These are phyloP conservation scores for Tragelaphus strepsiceros DNA, from an alignment of 2,113 vertebrate species.

Conservation along the genomic window DNA sequence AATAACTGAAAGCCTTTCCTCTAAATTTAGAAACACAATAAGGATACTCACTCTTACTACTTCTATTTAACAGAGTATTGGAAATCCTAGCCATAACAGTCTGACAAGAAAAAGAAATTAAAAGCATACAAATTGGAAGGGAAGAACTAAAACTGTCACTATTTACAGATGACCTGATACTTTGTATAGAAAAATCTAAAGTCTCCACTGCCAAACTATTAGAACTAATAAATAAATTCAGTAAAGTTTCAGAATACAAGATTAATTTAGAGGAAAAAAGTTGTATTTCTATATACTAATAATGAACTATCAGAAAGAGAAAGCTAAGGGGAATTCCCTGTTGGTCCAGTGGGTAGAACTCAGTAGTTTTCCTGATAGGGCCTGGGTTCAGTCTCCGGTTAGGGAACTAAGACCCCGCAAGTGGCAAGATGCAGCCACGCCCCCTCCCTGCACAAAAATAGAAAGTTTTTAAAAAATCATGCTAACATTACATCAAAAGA, in stretches of 20 bases:
- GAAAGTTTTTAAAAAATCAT: background rate
- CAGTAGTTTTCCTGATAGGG: background rate
- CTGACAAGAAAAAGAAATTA: background rate
- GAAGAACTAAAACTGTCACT: background rate
- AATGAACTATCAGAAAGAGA: background rate
- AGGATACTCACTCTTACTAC: background rate
- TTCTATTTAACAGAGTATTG: background rate
- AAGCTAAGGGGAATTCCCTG: background rate
- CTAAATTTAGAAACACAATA: background rate
- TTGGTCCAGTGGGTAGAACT: background rate
- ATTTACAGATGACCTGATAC: background rate
- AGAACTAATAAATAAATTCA: background rate
- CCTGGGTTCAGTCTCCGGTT: background rate
- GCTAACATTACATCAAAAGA: background rate
- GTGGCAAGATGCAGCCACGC: background rate
- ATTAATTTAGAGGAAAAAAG: background rate
- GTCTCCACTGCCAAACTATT: background rate
- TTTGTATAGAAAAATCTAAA: background rate
- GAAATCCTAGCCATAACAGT: background rate
- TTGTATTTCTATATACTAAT: background rate
- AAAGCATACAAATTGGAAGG: background rate
- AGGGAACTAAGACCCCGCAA: background rate
- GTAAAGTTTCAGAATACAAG: background rate
- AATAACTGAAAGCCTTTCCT: background rate
- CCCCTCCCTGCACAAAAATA: background rate